These are phyloP conservation scores for Drosophila dunni DNA, from an alignment of 1,140 invertebrate species.

Conservation along the genomic window DNA sequence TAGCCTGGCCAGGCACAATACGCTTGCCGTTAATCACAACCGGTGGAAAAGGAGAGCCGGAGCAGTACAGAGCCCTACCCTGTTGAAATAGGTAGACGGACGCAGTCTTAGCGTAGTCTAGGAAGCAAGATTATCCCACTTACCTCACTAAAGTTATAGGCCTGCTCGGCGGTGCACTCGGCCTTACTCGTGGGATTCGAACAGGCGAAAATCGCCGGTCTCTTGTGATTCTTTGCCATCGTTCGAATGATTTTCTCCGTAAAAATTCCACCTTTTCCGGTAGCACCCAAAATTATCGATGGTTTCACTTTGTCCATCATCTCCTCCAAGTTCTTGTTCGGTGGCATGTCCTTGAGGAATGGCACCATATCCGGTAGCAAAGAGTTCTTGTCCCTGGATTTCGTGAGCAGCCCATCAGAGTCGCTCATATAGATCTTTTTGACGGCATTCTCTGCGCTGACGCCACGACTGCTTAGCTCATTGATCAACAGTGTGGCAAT, in stretches of 20 bases:
- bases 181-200: slow-evolving; percentile 98
- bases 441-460: slow-evolving; percentile 88
- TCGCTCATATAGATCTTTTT: slow-evolving; percentile 91
- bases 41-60: slow-evolving; percentile 95
- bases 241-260: slow-evolving; percentile 91
- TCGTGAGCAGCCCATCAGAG: slow-evolving; percentile 89
- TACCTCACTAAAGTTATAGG: slow-evolving; percentile 91
- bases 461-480: slow-evolving; percentile 25
- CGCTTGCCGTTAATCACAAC: slow-evolving; percentile 92
- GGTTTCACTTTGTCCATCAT: slow-evolving; percentile 91
- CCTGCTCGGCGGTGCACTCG: slow-evolving; percentile 97
- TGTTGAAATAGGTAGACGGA: too few relatives aligned
- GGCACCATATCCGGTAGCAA: slow-evolving; percentile 89
- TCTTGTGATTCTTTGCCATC: slow-evolving; percentile 87
- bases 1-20: slow-evolving; percentile 95
- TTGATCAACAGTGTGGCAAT: slow-evolving; percentile 93
- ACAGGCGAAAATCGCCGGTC: slow-evolving; percentile 94
- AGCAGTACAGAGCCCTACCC: slow-evolving; percentile 88
- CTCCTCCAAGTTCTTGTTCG: slow-evolving; percentile 90
- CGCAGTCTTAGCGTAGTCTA: too few relatives aligned
- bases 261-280: slow-evolving; percentile 94
- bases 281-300: slow-evolving; percentile 91
- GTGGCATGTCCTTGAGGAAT: slow-evolving; percentile 91
- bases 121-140: slow-evolving; percentile 52
- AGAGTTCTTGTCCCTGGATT: slow-evolving; percentile 88